These are phyloP conservation scores for Strix uralensis DNA, from an alignment of 2,113 vertebrate species.

Conservation along the genomic window DNA sequence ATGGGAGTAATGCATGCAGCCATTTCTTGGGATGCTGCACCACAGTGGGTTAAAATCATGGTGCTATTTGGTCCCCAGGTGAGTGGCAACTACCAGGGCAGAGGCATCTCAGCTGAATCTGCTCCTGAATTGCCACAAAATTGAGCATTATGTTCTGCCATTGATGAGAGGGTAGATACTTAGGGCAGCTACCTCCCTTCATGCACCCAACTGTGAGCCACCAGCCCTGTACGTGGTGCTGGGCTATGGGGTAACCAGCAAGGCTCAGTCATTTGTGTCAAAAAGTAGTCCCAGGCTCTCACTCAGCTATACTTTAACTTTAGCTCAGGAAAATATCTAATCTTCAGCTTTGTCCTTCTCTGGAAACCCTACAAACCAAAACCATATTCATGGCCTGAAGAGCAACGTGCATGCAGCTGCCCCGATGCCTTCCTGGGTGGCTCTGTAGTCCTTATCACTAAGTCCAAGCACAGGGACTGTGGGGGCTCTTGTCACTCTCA, in stretches of 20 bases:
- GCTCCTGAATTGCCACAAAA: background rate
- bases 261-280: background rate
- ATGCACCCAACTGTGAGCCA: background rate
- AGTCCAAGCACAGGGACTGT: background rate
- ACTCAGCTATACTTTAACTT: background rate
- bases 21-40: background rate
- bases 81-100: background rate
- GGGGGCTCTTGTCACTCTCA: background rate
- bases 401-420: background rate
- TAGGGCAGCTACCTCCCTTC: background rate
- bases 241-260: background rate
- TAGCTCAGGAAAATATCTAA: background rate
- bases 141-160: background rate
- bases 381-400: background rate
- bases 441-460: background rate
- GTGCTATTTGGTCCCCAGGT: background rate
- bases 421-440: background rate
- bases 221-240: fast-evolving
- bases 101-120: background rate
- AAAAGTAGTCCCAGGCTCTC: background rate
- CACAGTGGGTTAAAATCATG: background rate
- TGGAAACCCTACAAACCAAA: background rate
- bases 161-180: background rate
- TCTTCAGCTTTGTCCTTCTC: background rate
- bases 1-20: background rate